These are phyloP conservation scores for Galemys pyrenaicus DNA, from an alignment of 2,113 vertebrate species.

Conservation along the genomic window DNA sequence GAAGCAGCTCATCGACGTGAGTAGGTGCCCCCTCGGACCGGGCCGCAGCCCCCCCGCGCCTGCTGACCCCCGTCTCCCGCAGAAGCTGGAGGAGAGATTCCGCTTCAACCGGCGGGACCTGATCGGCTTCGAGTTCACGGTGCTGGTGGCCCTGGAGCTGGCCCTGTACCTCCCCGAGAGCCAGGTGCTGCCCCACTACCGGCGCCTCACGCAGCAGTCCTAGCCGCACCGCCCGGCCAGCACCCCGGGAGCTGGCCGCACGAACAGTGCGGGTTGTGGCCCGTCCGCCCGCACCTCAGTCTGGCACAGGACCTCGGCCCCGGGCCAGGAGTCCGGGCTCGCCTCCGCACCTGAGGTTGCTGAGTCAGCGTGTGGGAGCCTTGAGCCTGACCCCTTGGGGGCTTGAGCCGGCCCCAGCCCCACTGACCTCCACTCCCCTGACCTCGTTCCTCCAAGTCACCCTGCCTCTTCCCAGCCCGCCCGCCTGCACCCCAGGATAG, in stretches of 20 bases:
- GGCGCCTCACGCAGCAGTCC: conserved; percentile 92
- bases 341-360: too few relatives aligned
- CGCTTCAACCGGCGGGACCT: conserved; percentile 95
- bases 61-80: not conserved
- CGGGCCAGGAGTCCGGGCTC: too few relatives aligned
- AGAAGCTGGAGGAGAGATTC: conserved; percentile 98
- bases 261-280: too few relatives aligned
- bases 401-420: too few relatives aligned
- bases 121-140: conserved; percentile 96
- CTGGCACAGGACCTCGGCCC: too few relatives aligned
- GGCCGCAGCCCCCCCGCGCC: not conserved
- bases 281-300: too few relatives aligned
- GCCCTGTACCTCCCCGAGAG: conserved; percentile 96
- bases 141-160: conserved; percentile 97
- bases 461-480: not conserved
- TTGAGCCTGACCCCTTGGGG: too few relatives aligned
- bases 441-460: too few relatives aligned
- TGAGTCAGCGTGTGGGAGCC: too few relatives aligned
- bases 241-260: conserved; percentile 50
- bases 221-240: conserved; percentile 71
- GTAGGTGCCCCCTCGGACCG: conserved; percentile 43
- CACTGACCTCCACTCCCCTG: too few relatives aligned
- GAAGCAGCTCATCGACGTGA: conserved; percentile 97
- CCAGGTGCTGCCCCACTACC: conserved; percentile 97
- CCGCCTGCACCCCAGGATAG: conserved; percentile 26